Conservation (phyloP, 2,888 invertebrate genomes). For the Odontocolon sp. region DNA sequence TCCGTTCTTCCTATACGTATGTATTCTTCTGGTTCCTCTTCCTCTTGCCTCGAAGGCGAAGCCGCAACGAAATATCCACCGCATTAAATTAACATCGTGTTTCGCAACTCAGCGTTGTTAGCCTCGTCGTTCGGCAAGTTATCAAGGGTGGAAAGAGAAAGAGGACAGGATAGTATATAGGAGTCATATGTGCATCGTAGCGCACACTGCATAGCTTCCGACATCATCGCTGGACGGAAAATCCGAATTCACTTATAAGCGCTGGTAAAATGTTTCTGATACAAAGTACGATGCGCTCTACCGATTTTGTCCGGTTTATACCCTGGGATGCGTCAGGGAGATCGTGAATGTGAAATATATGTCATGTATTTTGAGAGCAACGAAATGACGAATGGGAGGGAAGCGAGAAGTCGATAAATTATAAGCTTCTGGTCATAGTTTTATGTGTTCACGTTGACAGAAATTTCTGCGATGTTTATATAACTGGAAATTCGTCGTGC, state of each 20-base stretch:
- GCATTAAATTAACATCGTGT: conserved; percentile 63
- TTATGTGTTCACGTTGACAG: no score
- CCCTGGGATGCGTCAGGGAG: not conserved
- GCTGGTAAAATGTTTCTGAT: conserved; percentile 36
- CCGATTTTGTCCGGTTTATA: conserved; percentile 10
- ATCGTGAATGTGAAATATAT: no score
- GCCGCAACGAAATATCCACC: conserved; percentile 42
- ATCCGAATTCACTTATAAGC: no score
- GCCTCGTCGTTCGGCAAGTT: not conserved
- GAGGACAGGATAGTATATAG: not conserved
- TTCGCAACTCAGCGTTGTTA: conserved; percentile 47
- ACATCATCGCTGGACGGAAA: no score
- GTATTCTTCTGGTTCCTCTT: conserved; percentile 1
- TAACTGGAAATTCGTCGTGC: no score
- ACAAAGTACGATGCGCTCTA: conserved; percentile 4
- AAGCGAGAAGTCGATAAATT: no score
- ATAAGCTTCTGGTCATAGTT: no score
- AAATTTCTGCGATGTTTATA: no score
- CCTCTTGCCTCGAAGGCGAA: conserved; percentile 23
- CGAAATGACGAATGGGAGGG: no score
- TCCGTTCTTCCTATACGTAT: conserved; percentile 6
- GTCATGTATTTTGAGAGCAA: no score
- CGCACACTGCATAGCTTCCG: no score
- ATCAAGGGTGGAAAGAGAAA: conserved; percentile 16
- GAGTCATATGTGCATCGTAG: no score